Conservation (phyloP, 2,888 invertebrate species). For the Dusona sp. region DNA sequence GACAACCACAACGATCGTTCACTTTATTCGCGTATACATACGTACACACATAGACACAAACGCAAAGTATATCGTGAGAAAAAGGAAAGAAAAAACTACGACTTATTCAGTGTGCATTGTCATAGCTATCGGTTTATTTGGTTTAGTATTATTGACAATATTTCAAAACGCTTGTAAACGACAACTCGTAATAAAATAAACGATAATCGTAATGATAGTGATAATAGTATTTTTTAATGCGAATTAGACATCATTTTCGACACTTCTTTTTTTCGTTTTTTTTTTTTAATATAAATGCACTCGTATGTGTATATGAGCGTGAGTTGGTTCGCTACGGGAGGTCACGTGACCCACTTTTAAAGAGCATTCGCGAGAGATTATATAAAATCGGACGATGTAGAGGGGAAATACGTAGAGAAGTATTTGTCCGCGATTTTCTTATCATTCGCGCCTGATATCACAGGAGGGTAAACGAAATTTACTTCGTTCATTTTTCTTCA, state of each 20-base stretch:
- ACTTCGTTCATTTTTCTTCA: not conserved
- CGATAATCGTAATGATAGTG: not conserved
- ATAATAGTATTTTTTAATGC: not conserved
- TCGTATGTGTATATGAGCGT: not conserved
- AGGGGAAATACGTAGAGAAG: not conserved
- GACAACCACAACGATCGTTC: conserved; percentile 6
- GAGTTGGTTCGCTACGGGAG: not conserved
- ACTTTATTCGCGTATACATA: not conserved
- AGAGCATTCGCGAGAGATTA: conserved; percentile 27
- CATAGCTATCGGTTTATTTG: not conserved
- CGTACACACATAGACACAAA: too few relatives aligned
- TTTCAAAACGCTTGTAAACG: not conserved
- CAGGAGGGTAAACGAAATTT: not conserved
- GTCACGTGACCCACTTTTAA: conserved; percentile 61
- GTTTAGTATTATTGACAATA: not conserved
- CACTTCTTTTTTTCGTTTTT: not conserved
- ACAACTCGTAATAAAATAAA: not conserved
- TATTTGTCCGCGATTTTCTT: conserved; percentile 10
- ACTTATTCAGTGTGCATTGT: not conserved
- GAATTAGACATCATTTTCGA: not conserved
- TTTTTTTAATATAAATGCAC: not conserved
- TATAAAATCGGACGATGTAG: conserved; percentile 39
- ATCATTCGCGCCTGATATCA: not conserved
- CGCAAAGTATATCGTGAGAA: not conserved
- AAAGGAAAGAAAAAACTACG: not conserved